phyloP scores from a whole-genome alignment of 2,888 invertebrate genomes.

The Spodoptera exigua region DNA sequence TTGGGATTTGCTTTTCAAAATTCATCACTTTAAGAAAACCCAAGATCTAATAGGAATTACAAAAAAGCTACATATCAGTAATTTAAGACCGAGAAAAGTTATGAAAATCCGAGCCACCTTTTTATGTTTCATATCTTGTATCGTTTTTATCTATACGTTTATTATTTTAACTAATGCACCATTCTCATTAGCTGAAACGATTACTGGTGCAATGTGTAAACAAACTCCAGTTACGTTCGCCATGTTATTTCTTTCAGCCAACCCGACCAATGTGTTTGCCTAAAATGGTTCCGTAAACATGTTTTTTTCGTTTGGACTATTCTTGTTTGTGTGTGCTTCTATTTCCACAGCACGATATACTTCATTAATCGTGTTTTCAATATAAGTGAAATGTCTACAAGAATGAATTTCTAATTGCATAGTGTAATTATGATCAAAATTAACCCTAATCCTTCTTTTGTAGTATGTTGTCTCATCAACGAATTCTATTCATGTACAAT shows the following conservation, averaged over 20 bases:
- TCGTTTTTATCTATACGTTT: slow-evolving; percentile 20
- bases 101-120: neutral
- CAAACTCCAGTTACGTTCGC: slow-evolving; percentile 19
- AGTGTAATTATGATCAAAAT: too few relatives aligned
- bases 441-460: too few relatives aligned
- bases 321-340: slow-evolving; percentile 25
- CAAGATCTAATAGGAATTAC: too few relatives aligned
- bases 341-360: slow-evolving; percentile 10
- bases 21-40: too few relatives aligned
- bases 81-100: neutral
- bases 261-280: slow-evolving; percentile 31
- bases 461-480: too few relatives aligned
- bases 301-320: slow-evolving; percentile 23
- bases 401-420: too few relatives aligned
- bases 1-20: too few relatives aligned
- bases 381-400: too few relatives aligned
- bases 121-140: too few relatives aligned
- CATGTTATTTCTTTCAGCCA: slow-evolving; percentile 31
- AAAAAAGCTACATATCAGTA: too few relatives aligned
- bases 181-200: slow-evolving; percentile 44
- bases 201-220: slow-evolving; percentile 28
- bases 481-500: too few relatives aligned
- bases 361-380: too few relatives aligned
- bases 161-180: slow-evolving; percentile 49
- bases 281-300: slow-evolving; percentile 47